These are phyloP conservation scores for Dascyllus trimaculatus DNA, from an alignment of 2,113 vertebrate species.

Conservation along the genomic window DNA sequence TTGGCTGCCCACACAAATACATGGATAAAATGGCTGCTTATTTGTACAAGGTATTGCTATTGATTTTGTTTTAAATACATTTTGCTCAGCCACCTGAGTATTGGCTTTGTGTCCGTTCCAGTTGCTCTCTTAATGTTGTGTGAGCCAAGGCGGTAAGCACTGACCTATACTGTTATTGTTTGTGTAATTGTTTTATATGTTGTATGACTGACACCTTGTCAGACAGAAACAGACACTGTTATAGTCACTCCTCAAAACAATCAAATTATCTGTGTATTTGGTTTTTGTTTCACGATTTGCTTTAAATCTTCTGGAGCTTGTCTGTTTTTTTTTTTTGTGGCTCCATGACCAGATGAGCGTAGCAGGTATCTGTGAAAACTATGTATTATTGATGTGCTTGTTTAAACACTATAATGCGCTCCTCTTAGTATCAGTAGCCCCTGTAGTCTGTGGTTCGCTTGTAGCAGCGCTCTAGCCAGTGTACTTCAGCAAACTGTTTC, in stretches of 20 bases:
- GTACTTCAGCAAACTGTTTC: slow-evolving; percentile 5
- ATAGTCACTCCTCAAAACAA: slow-evolving; percentile 10
- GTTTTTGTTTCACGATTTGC: slow-evolving; percentile 13
- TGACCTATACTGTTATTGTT: slow-evolving; percentile 54
- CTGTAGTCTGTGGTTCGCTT: slow-evolving; percentile 13
- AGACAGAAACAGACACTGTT: slow-evolving; percentile 14
- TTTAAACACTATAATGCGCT: slow-evolving; percentile 3
- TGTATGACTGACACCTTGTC: slow-evolving; percentile 40
- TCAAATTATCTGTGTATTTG: background rate
- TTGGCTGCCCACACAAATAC: slow-evolving; percentile 76
- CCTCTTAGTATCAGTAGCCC: slow-evolving; percentile 16
- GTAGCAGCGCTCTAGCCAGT: slow-evolving; percentile 10
- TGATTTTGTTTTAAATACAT: slow-evolving; percentile 83
- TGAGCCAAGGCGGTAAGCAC: slow-evolving; percentile 46
- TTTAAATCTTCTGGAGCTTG: slow-evolving; percentile 45
- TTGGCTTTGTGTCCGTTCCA: slow-evolving; percentile 75
- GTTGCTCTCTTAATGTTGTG: slow-evolving; percentile 71
- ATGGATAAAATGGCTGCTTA: slow-evolving; percentile 72
- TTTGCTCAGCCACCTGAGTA: slow-evolving; percentile 76
- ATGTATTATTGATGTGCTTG: slow-evolving; percentile 35
- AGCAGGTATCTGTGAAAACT: slow-evolving; percentile 36
- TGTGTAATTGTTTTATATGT: slow-evolving; percentile 52
- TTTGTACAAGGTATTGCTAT: slow-evolving; percentile 79
- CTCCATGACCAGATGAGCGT: slow-evolving; percentile 34
- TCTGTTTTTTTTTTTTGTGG: slow-evolving; percentile 35